A percentile compares a stretch with the other conserved stretches of the same genome.
Evolutionary conservation across 2,888 invertebrate genomes (phyloP).

Genomic region (Melangyna quadrimaculata): DNA sequence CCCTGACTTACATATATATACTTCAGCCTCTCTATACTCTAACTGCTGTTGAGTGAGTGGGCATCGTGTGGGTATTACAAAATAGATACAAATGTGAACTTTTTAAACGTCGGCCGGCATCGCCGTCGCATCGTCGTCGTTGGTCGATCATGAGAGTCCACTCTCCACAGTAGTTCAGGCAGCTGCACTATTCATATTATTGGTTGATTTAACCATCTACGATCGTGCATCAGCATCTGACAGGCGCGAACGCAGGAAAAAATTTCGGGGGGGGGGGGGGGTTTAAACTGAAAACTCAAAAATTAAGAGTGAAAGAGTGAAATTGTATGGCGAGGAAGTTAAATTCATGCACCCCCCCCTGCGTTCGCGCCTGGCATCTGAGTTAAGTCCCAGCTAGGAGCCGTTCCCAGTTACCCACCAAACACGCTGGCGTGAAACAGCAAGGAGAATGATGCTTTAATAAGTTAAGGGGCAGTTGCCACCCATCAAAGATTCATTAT

Average conservation of each 20-base stretch:
- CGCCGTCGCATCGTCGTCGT: not conserved
- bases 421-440: not conserved
- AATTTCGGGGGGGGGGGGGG: no score
- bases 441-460: conserved; percentile 21
- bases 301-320: no score
- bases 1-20: not conserved
- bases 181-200: not conserved
- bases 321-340: no score
- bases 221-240: no score
- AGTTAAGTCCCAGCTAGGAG: not conserved
- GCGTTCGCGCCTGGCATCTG: no score
- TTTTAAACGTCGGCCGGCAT: conserved; percentile 3
- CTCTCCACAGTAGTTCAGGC: not conserved
- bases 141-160: conserved; percentile 6
- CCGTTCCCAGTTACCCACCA: not conserved
- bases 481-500: conserved; percentile 18
- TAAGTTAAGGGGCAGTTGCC: conserved; percentile 24
- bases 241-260: no score
- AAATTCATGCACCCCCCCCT: no score
- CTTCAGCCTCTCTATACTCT: not conserved
- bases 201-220: not conserved
- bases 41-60: conserved; percentile 11
- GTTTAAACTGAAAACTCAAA: no score
- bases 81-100: conserved; percentile 45
- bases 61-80: conserved; percentile 34